These are phyloP conservation scores for Anthophora plumipes DNA, from an alignment of 2,888 invertebrate genomes.

Conservation along the genomic window DNA sequence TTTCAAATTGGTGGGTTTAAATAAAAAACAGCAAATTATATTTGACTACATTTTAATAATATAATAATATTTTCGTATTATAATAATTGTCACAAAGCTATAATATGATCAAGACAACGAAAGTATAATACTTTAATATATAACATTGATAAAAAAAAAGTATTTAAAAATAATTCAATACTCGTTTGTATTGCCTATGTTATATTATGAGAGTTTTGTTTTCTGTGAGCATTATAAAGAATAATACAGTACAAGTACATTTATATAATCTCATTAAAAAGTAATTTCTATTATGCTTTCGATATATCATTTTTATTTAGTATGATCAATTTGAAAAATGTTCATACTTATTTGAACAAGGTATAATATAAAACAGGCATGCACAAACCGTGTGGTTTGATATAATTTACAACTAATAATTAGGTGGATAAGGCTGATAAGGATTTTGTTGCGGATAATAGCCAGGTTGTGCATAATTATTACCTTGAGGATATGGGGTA, in stretches of 20 bases:
- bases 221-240: conserved; percentile 12
- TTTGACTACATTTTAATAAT: conserved; percentile 74
- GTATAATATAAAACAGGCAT: conserved; percentile 31
- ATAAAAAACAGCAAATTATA: conserved; percentile 77
- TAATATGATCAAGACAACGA: conserved; percentile 50
- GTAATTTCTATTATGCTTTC: conserved; percentile 2
- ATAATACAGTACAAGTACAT: conserved; percentile 15
- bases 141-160: conserved; percentile 37
- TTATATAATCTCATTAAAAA: not conserved
- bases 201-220: conserved; percentile 23
- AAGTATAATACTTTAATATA: conserved; percentile 53
- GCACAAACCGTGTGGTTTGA: conserved; percentile 14
- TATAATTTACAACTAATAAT: conserved; percentile 65
- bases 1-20: conserved; percentile 71
- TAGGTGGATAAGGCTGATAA: conserved; percentile 75
- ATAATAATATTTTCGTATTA: conserved; percentile 55
- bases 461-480: conserved; percentile 60
- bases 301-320: conserved; percentile 7
- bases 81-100: conserved; percentile 58
- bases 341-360: conserved; percentile 2
- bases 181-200: conserved; percentile 32
- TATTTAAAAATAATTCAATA: conserved; percentile 37
- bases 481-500: conserved; percentile 73
- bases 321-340: conserved; percentile 1
- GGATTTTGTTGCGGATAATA: conserved; percentile 77